Conservation (phyloP, 23 tunicate species). For the Botrylloides violaceus region DNA sequence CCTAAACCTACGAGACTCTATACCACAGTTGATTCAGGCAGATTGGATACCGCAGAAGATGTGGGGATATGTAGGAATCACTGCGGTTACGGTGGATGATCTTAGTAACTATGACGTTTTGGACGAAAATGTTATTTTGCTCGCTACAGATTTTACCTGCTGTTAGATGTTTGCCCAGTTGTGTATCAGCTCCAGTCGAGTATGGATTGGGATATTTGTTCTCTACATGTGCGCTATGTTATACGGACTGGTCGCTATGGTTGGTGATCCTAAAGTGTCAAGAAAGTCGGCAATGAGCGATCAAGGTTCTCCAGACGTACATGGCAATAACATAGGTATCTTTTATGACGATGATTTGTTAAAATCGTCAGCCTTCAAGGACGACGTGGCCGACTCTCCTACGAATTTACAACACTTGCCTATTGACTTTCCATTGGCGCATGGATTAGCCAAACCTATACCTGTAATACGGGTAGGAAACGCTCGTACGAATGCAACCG, state of each 20-base stretch:
- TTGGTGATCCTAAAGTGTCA: neutral
- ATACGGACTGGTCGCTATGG: neutral
- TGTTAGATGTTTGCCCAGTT: neutral
- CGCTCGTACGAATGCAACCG: constrained; percentile 3
- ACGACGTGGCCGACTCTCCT: neutral
- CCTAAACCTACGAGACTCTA: no score
- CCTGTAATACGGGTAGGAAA: constrained; percentile 7
- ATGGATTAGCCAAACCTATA: constrained; percentile 7
- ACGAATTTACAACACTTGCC: constrained; percentile 1
- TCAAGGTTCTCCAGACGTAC: neutral
- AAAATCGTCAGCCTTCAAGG: neutral
- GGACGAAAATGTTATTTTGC: no score
- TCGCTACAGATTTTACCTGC: no score
- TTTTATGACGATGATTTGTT: neutral
- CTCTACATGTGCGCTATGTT: constrained; percentile 23
- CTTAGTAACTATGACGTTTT: no score
- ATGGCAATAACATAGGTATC: neutral
- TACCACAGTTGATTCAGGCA: no score
- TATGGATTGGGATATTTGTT: constrained; percentile 6
- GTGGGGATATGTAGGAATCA: no score
- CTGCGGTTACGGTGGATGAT: no score
- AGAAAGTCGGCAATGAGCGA: neutral
- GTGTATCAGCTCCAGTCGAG: constrained; percentile 9
- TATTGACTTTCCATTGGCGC: constrained; percentile 7
- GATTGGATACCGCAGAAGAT: no score